These are phyloP conservation scores for Chorisops tibialis DNA, from an alignment of 2,888 invertebrate genomes.

Conservation along the genomic window DNA sequence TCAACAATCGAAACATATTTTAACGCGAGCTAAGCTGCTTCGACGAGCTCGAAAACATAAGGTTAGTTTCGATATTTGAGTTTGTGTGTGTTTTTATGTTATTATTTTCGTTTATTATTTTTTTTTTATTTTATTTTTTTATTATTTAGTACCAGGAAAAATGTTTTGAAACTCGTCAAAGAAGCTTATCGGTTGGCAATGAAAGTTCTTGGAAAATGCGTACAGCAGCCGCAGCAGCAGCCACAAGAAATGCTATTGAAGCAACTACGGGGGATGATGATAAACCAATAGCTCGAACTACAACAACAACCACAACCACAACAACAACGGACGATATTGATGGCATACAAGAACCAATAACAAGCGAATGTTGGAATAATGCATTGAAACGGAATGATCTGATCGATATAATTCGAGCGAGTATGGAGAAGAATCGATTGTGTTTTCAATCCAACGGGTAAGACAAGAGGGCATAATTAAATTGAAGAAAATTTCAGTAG, in stretches of 20 bases:
- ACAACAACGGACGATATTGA: conserved; percentile 41
- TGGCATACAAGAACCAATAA: conserved; percentile 38
- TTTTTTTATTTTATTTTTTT: conserved; percentile 31
- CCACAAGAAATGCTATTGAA: too few species aligned
- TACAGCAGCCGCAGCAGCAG: conserved; percentile 2
- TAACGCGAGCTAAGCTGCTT: conserved; percentile 49
- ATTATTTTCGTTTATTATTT: conserved; percentile 30
- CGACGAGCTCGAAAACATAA: conserved; percentile 51
- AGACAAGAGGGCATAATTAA: conserved; percentile 37
- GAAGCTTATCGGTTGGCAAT: conserved; percentile 51
- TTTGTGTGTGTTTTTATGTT: conserved; percentile 25
- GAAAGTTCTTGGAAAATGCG: conserved; percentile 49
- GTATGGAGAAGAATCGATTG: conserved; percentile 87
- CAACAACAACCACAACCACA: conserved; percentile 34
- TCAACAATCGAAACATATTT: conserved; percentile 41
- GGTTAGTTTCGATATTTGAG: conserved; percentile 40
- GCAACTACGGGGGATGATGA: conserved; percentile 21
- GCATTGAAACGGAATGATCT: conserved; percentile 77
- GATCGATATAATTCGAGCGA: conserved; percentile 82
- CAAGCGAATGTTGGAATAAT: conserved; percentile 60
- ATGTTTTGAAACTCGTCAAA: conserved; percentile 48
- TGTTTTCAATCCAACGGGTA: conserved; percentile 80
- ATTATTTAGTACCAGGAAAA: conserved; percentile 44
- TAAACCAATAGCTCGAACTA: too few species aligned
- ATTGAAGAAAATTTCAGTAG: background rate